Base-by-base conservation (phyloP, 2,888 invertebrate genomes). In the Sinelater perroti region DNA sequence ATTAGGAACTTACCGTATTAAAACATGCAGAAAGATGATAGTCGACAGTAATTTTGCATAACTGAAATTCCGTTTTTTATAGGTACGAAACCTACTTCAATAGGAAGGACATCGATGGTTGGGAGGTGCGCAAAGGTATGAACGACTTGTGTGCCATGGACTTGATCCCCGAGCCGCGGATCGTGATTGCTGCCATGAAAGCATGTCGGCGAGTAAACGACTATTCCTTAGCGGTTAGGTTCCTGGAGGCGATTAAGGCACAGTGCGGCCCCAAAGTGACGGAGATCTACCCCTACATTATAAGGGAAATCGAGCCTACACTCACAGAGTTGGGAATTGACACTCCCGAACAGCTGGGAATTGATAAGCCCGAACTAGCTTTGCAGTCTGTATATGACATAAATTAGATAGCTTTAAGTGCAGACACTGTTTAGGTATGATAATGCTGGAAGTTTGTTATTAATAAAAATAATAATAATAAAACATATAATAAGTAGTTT, bases 151-250 rank as follows among this genome's bases (percentile, higher is more conserved):
- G 87, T 70, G 93, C 91, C 66, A 89, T 92, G 87, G 97, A 98
- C 82, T 80, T 93, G 72, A 87, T 98, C 5, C 96, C 97, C 0
- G 96, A 96, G 75, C 96, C 97, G 61, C 87, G 83, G 76, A 91
- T 97, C 67, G 86, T 97, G 66, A 85, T 84, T 68, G 91, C 96
- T 45, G 94, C 91, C 1, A 79, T 98, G 67, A 87, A 87, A 62
- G 98, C 98, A 0, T 96, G 96, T 80, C 88, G 98, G 67, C 85
- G 94, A 69, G 85, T 97, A 2, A 97, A 99, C 75, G 99, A 99
- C 78, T 94, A 89, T 74, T 90, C 98, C 0, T 82, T 99, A 16
- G 92, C 96, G 16, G 85, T 95, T 16, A 89, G 99, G 80, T 95
- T 95, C 72, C 79, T 99, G 57, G 99, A 99, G 79, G 88, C 92